These are phyloP conservation scores for Platycheirus rosarum DNA, from an alignment of 2,888 invertebrate genomes.

Conservation along the genomic window DNA sequence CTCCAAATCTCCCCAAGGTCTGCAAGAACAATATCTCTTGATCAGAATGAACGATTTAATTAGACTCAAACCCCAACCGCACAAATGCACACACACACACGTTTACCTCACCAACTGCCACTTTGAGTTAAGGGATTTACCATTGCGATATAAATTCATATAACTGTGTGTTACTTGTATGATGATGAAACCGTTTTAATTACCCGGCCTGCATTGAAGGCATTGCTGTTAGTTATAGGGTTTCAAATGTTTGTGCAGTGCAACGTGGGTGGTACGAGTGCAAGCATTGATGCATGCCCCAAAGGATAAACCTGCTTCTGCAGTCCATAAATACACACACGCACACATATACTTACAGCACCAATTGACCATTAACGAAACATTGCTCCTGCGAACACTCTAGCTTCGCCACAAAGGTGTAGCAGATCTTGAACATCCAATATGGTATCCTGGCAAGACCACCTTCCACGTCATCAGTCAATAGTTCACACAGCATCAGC, in stretches of 20 bases:
- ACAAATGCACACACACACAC: slow-evolving; percentile 32
- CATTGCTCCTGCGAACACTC: slow-evolving; percentile 80
- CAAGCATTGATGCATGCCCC: no score
- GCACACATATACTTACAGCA: slow-evolving; percentile 73
- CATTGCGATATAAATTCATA: slow-evolving; percentile 4
- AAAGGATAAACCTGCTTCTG: not conserved
- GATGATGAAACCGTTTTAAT: slow-evolving; percentile 32
- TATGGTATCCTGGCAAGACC: slow-evolving; percentile 89
- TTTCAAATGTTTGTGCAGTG: not conserved
- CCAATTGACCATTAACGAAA: slow-evolving; percentile 75
- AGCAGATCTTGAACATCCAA: slow-evolving; percentile 86
- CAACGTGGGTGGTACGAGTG: not conserved
- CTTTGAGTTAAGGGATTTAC: slow-evolving; percentile 10
- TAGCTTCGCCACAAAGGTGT: slow-evolving; percentile 84
- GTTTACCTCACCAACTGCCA: not conserved
- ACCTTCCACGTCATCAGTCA: slow-evolving; percentile 93
- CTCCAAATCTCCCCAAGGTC: slow-evolving; percentile 74
- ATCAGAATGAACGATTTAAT: slow-evolving; percentile 44
- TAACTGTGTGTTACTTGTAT: not conserved
- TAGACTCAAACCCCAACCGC: slow-evolving; percentile 33
- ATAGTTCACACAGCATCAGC: slow-evolving; percentile 90
- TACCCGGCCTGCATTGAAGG: slow-evolving; percentile 11
- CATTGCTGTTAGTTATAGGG: slow-evolving; percentile 14
- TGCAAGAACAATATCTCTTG: slow-evolving; percentile 52
- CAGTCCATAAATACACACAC: not conserved